A percentile compares a stretch with the other conserved stretches of the same genome.
Evolutionary conservation across 2,888 invertebrate genomes (phyloP).

Genomic region (Oligia fasciuncula): DNA sequence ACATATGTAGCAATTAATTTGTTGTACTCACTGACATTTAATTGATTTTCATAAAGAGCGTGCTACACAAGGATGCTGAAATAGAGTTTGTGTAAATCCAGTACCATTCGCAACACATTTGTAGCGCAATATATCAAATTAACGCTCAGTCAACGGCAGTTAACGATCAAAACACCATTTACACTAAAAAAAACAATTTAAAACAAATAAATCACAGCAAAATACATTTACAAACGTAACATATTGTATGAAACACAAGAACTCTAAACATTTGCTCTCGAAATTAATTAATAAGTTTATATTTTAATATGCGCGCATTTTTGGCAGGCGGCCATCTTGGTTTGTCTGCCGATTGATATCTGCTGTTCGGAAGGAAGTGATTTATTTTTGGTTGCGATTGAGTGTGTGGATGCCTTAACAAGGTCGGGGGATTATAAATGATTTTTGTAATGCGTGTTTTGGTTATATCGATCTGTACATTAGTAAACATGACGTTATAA

Average conservation of each 20-base stretch:
- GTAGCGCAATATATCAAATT: conserved; percentile 40
- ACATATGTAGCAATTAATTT: background rate
- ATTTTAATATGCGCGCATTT: conserved; percentile 54
- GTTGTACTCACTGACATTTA: too few relatives aligned
- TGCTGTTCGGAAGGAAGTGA: conserved; percentile 59
- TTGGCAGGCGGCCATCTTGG: conserved; percentile 64
- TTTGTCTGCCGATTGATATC: conserved; percentile 51
- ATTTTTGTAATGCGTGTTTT: conserved; percentile 1
- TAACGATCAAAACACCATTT: conserved; percentile 47
- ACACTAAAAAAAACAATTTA: conserved; percentile 30
- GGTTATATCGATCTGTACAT: background rate
- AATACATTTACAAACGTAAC: conserved; percentile 40
- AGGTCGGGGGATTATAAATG: conserved; percentile 34
- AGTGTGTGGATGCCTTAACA: conserved; percentile 40
- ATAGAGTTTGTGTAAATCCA: background rate
- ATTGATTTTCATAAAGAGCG: background rate
- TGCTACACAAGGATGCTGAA: background rate
- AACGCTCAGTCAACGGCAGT: conserved; percentile 35
- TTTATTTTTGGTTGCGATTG: conserved; percentile 41
- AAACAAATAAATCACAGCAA: conserved; percentile 53
- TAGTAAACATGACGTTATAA: too few relatives aligned
- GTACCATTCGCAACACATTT: conserved; percentile 25
- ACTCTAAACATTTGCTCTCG: conserved; percentile 47
- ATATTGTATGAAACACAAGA: conserved; percentile 38
- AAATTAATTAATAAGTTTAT: conserved; percentile 63